Evolutionary conservation across 2,888 invertebrate species (phyloP).

Genomic region (Diarsia mendica): DNA sequence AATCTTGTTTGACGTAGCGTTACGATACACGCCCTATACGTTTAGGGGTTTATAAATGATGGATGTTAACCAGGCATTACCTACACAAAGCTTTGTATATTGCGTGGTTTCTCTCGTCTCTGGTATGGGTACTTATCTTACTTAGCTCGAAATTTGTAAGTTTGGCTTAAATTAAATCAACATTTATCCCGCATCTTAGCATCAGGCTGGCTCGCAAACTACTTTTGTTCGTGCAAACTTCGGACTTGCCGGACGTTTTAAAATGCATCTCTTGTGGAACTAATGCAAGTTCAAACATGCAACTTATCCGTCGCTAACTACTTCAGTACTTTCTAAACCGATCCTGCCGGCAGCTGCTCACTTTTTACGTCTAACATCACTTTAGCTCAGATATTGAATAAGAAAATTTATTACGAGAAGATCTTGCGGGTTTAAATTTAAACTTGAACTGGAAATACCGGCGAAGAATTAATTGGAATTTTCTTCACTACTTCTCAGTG

Average conservation of each 20-base stretch:
- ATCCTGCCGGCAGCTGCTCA: conserved; percentile 77
- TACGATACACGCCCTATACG: conserved; percentile 17
- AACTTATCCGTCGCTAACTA: conserved; percentile 82
- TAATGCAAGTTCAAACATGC: conserved; percentile 79
- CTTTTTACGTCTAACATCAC: conserved; percentile 67
- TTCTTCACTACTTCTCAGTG: conserved; percentile 24
- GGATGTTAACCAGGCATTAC: conserved; percentile 26
- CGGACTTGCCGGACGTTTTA: conserved; percentile 69
- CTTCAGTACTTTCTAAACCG: conserved; percentile 78
- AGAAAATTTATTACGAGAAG: conserved; percentile 57
- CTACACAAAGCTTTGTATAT: conserved; percentile 3
- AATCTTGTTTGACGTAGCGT: conserved; percentile 27
- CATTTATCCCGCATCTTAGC: conserved; percentile 36
- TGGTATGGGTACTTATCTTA: conserved; percentile 9
- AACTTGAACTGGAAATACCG: conserved; percentile 48
- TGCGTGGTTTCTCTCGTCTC: background rate
- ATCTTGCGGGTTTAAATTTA: conserved; percentile 56
- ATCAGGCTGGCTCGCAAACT: conserved; percentile 42
- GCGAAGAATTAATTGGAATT: conserved; percentile 48
- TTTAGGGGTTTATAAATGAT: conserved; percentile 44
- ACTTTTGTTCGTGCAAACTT: conserved; percentile 64
- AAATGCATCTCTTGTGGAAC: conserved; percentile 73
- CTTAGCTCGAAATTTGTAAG: conserved; percentile 2
- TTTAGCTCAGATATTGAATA: conserved; percentile 62
- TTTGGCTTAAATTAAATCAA: conserved; percentile 30